Evolutionary conservation across 1,140 invertebrate genomes (phyloP), one percentile per base, ranked within the genome.

Genomic region (Antheraea pernyi): DNA sequence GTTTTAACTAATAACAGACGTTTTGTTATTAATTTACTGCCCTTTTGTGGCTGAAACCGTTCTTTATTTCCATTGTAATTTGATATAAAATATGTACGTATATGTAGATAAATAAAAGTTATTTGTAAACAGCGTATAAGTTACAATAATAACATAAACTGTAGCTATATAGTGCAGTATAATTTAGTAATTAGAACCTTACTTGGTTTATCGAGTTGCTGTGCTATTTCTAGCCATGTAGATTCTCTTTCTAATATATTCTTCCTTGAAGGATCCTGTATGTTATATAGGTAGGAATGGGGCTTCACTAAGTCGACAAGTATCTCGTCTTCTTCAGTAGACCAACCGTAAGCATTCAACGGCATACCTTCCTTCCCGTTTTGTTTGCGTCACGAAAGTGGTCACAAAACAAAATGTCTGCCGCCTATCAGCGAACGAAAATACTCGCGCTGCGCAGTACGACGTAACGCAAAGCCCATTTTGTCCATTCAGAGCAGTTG

Each of bases 391-490:
- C 82, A 83, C 77, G 64, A 48, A 16, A 16, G 60, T 37, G 74
- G 72, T 67, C 70, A 74, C 74, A 79, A 84, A 87, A 86, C 87
- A 91, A 91, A 87, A 91, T 89, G 88, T 89, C 86, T 69, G 80
- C 81, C 78, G 71, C 87, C 85, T 89, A 89, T 86, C 84, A 84
- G 81, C 76, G 81, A 78, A 83, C 80, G 79, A 77, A 79, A 88
- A 89, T 87, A 86, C 76, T 71, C 82, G 83, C 81, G 85, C 85
- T 89, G 89, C 87, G 87, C 85, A 83, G 82, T 80, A 88, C 86
- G 74, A 88, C 87, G 88, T 85, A 2, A 30, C 22, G 4, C 87
- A 88, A 78, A 72, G 74, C 58, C 58, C 70, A 65, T 48, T 8
- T 46, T 53, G 13, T 22, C 19, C 13, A 19, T 53, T 48, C 10